Base-by-base conservation (phyloP, 2,113 vertebrate species). In the Antigone vipio region DNA sequence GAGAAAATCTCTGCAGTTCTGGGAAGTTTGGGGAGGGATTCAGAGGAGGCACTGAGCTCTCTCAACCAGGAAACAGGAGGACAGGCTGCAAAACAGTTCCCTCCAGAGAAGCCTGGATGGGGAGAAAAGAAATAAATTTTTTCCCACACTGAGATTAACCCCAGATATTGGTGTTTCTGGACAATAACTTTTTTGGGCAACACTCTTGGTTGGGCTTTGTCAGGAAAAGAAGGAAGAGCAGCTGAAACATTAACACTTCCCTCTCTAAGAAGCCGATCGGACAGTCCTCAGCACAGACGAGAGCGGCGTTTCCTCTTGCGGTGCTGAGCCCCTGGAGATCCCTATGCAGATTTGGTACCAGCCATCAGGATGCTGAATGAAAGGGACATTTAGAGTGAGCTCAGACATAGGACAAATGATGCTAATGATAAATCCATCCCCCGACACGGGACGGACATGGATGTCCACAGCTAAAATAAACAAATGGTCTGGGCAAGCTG, bases 401-500 rank as follows among this genome's bases (percentile, higher is more conserved):
- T 91, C 81, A 93, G 91, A 81, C 64, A 15, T 10, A 64, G 92
- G 82, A 92, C 79, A 97, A 94, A 94, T 8, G 63, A 96, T 94
- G 89, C 21, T n/a, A 50, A 86, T 73, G 89, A 95, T 94, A 91
- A 92, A 88, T 93, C 92, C 66, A 91, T 88, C 88, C 92, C 92
- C 94, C 18, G 53, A 49, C 2, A 53, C 88, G 86, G 86, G 64
- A 94, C 35, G 55, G 96, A 97, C 94, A 96, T 67, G 93, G 86
- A 74, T 83, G 92, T 96, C 96, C 97, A 86, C 85, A 93, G 97
- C 94, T 97, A 98, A 98, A 98, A 98, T 69, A 98, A 98, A 98
- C 97, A 98, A 95, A 96, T 27, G 79, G 87, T 63, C 72, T 72
- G 32, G 40, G 76, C 71, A 91, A 84, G 90, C 89, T 95, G 93